Base-by-base conservation (phyloP, 2,113 vertebrate genomes). In the Mandrillus leucophaeus region DNA sequence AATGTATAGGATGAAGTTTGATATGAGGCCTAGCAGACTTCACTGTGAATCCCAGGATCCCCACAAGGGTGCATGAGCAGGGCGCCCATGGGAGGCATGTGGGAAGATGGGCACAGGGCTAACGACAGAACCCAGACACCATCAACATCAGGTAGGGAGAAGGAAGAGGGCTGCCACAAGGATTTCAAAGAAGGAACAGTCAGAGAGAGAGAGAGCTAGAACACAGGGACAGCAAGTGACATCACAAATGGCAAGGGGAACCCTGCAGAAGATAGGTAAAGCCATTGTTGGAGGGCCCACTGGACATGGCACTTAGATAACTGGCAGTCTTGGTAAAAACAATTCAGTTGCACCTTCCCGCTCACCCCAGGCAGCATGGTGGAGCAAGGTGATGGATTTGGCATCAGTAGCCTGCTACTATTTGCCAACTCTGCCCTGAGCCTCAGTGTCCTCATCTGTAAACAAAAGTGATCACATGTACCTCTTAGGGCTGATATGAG, bases 51-150 rank as follows among this genome's bases (percentile, higher is more conserved):
- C 52, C 0, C 0, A 11, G 72, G 25, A 27, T 57, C 38, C 75
- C 35, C 35, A n/a, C 4, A 1, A 0, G 3, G 2, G 9, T 61
- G 4, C 50, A 5, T 2, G n/a, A 43, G 12, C 5, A 2, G 40
- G 35, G 35, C 6, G 1, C 48, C 68, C 59, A 35, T 14, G 43
- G n/a, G 27, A 18, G 52, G 11, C 9, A 3, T 11, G 8, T 11
- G 35, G 68, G 79, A 27, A 92, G 43, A 85, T 0, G 4, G 48
- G 48, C 40, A 40, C 45, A 81, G 25, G 22, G 2, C 20, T 16
- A 7, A 90, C 5, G 27, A 76, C 66, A 40, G 40, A 83, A 8
- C 2, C 48, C 40, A 35, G 72, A 10, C 8, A 32, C 30, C n/a
- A 17, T 20, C 17, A 70, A 35, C 13, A 30, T 43, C 35, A 13